Evolutionary conservation across 64 coral and sea anemone genomes (phyloP).

Genomic region (Porites australiensis): DNA sequence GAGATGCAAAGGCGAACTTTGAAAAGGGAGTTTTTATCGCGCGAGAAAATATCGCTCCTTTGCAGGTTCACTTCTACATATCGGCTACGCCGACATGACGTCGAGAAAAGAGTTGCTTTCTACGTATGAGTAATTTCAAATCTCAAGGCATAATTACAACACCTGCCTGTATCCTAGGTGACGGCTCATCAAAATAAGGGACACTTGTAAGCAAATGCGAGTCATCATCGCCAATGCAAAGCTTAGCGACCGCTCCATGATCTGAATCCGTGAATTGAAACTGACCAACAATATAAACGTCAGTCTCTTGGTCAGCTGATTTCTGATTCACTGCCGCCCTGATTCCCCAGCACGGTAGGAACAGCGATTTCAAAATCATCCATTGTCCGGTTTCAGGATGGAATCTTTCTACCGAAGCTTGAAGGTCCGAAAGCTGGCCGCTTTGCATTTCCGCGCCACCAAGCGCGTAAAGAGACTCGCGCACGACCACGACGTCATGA

Average conservation of each 20-base stretch:
- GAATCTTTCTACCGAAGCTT: conserved; percentile 53
- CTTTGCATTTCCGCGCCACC: conserved; percentile 68
- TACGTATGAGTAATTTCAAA: not conserved
- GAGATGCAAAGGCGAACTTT: too few relatives aligned
- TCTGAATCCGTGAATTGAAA: conserved; percentile 34
- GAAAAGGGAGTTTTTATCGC: too few relatives aligned
- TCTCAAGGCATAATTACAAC: conserved; percentile 12
- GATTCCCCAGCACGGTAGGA: conserved; percentile 65
- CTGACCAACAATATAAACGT: conserved; percentile 66
- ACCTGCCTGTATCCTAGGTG: conserved; percentile 32
- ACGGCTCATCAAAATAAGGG: conserved; percentile 25
- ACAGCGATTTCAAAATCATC: conserved; percentile 44
- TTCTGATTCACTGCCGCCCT: conserved; percentile 47
- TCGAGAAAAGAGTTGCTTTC: not conserved
- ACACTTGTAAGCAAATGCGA: conserved; percentile 2
- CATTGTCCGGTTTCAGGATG: conserved; percentile 34
- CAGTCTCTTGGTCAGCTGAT: not conserved
- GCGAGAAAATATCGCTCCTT: too few relatives aligned
- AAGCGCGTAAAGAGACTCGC: conserved; percentile 61
- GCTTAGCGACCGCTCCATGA: conserved; percentile 49
- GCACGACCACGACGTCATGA: conserved; percentile 55
- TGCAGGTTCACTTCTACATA: too few relatives aligned
- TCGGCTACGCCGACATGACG: too few relatives aligned
- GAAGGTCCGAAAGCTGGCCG: conserved; percentile 38
- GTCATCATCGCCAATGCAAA: conserved; percentile 34